Evolutionary conservation across 2,888 invertebrate genomes (phyloP), one percentile per base, ranked within the genome.

Genomic region (Choreutis nemorana): DNA sequence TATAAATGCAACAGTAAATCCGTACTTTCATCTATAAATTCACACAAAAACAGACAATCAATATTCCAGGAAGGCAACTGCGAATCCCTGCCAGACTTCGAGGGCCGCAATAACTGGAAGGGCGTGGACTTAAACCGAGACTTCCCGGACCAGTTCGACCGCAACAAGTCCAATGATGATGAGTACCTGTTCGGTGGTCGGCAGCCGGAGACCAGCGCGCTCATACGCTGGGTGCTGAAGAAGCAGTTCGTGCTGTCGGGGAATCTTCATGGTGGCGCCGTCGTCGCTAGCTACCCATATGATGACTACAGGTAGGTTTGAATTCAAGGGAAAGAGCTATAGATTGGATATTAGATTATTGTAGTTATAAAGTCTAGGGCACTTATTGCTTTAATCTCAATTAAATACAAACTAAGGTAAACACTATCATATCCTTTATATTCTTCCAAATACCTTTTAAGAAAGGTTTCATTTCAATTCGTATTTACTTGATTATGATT

Each of bases 251-350:
- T 96, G 16, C 78, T 97, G 27, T 97, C 96, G 0, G 96, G 91
- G 2, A 97, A 97, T 66, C 81, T 97, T 27, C 97, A 97, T 59
- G 97, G 95, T n/a, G 97, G 97, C 2, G 94, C 97, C 18, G 82
- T 99, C 1, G 98, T 99, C 2, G 97, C 97, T 29, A 98, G 97
- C 63, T 99, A 97, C 71, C 99, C 99, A 0, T 99, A 85, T 55
- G 97, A 96, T 66, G 89, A 94, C 61, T 87, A 89, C 9, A 82
- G 81, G 91, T 90, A 73, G 68, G 57, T 49, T 4, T 12, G 13
- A 13, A 10, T 7, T 8, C 6, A 18, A 18, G 20, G 8, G 8
- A 7, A 18, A 7, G 8, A 7, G 20, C 8, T 6, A 7, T n/a
- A n/a, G n/a, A n/a, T n/a, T n/a, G n/a, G n/a, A n/a, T n/a, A n/a